Conservation (phyloP, 2,797 vertebrate species). For the Eulemur mongoz region DNA sequence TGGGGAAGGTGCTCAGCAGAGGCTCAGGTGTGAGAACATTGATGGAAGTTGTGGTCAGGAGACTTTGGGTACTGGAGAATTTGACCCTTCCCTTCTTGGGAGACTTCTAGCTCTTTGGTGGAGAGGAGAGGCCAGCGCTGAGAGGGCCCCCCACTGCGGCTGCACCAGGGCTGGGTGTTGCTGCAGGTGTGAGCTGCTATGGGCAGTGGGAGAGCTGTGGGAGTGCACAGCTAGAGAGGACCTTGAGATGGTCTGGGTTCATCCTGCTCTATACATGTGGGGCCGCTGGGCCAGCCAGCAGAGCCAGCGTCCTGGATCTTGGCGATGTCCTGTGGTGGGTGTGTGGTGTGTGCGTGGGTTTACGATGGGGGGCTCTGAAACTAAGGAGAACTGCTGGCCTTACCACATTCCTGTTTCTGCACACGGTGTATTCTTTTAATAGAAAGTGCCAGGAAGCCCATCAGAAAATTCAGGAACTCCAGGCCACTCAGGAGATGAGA, state of each 20-base stretch:
- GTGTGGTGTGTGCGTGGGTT: accelerated
- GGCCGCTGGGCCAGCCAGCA: background rate
- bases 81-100: background rate
- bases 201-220: too few species aligned
- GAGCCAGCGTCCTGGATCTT: background rate
- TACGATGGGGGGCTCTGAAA: background rate
- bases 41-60: background rate
- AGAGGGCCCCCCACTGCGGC: too few species aligned
- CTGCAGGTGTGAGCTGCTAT: background rate
- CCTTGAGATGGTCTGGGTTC: background rate
- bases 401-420: background rate
- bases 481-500: constrained; percentile 88
- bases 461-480: constrained; percentile 90
- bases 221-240: background rate
- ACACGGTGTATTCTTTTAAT: background rate
- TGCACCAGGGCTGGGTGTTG: too few species aligned
- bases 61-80: background rate
- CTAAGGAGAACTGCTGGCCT: background rate
- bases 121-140: too few species aligned
- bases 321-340: background rate
- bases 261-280: too few species aligned
- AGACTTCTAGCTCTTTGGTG: background rate
- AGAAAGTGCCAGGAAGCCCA: constrained; percentile 93
- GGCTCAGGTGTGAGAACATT: accelerated
- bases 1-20: background rate